Evolutionary conservation across 1,140 invertebrate genomes (phyloP).

Genomic region (Dreissena rostriformis): DNA sequence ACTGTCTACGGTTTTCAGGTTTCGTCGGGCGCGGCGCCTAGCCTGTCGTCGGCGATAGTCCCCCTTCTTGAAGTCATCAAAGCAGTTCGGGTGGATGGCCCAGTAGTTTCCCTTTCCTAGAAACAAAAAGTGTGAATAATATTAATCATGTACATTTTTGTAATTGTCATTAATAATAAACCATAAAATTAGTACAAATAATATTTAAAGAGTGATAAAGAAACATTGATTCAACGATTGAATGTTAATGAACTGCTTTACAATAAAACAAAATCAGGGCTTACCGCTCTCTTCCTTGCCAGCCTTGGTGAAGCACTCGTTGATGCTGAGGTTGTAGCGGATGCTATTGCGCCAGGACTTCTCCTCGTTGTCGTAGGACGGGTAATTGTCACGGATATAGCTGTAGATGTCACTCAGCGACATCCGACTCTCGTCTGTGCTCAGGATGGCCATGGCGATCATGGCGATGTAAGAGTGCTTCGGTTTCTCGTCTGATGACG

Average conservation of each 20-base stretch:
- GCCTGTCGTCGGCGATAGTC: constrained; percentile 97
- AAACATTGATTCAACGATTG: no score
- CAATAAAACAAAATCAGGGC: neutral
- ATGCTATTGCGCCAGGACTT: constrained; percentile 87
- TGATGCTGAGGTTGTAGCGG: constrained; percentile 92
- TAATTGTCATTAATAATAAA: no score
- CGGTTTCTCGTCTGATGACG: constrained; percentile 79
- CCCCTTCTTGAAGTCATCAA: constrained; percentile 95
- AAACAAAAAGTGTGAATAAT: neutral
- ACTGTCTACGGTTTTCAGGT: constrained; percentile 43
- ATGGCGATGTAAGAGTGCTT: constrained; percentile 87
- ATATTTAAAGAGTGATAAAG: no score
- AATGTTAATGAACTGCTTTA: no score
- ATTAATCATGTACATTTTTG: no score
- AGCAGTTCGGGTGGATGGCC: constrained; percentile 97
- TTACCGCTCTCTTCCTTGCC: constrained; percentile 90
- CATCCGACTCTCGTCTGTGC: constrained; percentile 82
- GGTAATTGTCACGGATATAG: constrained; percentile 81
- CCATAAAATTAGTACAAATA: no score
- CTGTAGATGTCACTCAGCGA: constrained; percentile 81
- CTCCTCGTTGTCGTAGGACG: constrained; percentile 85
- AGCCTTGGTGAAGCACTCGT: constrained; percentile 98
- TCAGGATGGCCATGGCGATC: constrained; percentile 87
- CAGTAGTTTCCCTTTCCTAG: constrained; percentile 94
- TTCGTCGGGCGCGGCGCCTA: constrained; percentile 84